These are phyloP conservation scores for Hyla sarda DNA, from an alignment of 2,113 vertebrate genomes.

Conservation along the genomic window DNA sequence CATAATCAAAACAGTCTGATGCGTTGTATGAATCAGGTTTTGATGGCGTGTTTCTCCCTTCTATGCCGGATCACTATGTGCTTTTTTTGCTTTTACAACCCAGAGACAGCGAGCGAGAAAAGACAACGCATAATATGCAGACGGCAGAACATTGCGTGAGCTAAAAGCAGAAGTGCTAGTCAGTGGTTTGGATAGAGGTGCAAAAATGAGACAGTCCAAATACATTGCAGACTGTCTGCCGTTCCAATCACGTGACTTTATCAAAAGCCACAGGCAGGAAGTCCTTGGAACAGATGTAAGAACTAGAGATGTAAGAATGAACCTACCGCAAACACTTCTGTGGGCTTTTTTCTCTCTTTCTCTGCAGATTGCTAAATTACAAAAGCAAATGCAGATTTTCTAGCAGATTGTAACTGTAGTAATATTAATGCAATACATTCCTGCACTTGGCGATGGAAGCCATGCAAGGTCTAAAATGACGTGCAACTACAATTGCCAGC, in stretches of 20 bases:
- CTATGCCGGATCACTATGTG: not conserved
- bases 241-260: slow-evolving; percentile 68
- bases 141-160: slow-evolving; percentile 48
- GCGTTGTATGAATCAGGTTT: not conserved
- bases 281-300: slow-evolving; percentile 70
- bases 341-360: not conserved
- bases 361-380: slow-evolving; percentile 34
- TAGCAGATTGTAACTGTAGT: not conserved
- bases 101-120: slow-evolving; percentile 8
- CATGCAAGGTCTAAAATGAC: not conserved
- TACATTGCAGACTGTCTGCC: slow-evolving; percentile 67
- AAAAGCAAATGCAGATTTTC: slow-evolving; percentile 29
- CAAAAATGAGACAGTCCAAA: slow-evolving; percentile 65
- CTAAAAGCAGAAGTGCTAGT: slow-evolving; percentile 73
- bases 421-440: not conserved
- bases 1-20: too few relatives aligned
- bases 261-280: slow-evolving; percentile 79
- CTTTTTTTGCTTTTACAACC: slow-evolving; percentile 12
- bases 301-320: slow-evolving; percentile 62
- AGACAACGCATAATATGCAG: not conserved
- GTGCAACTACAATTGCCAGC: not conserved
- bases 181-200: slow-evolving; percentile 63
- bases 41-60: not conserved
- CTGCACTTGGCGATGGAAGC: not conserved
- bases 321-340: slow-evolving; percentile 57